A percentile compares a stretch with the other conserved stretches of the same genome.
Conservation (phyloP, 2,797 vertebrate species). For the Danionella dracula region DNA sequence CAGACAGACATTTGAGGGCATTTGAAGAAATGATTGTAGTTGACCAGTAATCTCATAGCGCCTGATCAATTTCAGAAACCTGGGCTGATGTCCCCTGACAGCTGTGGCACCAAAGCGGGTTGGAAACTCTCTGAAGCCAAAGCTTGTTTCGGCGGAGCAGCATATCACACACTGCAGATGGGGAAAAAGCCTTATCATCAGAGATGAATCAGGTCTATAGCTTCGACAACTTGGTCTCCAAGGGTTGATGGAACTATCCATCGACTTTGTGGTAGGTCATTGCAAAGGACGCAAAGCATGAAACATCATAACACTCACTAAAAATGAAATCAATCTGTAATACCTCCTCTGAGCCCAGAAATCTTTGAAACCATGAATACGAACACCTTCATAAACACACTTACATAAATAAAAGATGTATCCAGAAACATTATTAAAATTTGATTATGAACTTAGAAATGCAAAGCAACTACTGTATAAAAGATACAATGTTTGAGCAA, state of each 20-base stretch:
- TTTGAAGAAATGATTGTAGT: conserved; percentile 32
- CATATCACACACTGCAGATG: conserved; percentile 38
- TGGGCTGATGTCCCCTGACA: conserved; percentile 47
- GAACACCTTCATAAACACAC: background rate
- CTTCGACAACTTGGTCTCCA: conserved; percentile 17
- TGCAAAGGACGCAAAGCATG: background rate
- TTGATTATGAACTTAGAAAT: no score
- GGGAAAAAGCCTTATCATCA: conserved; percentile 36
- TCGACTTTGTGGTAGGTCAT: background rate
- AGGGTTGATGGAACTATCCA: background rate
- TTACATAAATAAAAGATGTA: no score
- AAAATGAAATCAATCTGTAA: background rate
- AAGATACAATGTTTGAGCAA: no score
- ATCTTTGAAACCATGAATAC: conserved; percentile 16
- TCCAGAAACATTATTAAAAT: no score
- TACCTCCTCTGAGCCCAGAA: conserved; percentile 27
- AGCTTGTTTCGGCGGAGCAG: conserved; percentile 43
- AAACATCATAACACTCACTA: conserved; percentile 12
- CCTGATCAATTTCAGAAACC: conserved; percentile 46
- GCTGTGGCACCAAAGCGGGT: conserved; percentile 45
- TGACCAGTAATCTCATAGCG: conserved; percentile 42
- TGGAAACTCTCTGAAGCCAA: conserved; percentile 41
- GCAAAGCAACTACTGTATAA: no score
- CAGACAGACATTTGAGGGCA: conserved; percentile 13
- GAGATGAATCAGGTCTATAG: conserved; percentile 5